A percentile compares a stretch with the other conserved stretches of the same genome.
phyloP scores from a whole-genome alignment of 2,113 vertebrate genomes.

The Puma concolor region DNA sequence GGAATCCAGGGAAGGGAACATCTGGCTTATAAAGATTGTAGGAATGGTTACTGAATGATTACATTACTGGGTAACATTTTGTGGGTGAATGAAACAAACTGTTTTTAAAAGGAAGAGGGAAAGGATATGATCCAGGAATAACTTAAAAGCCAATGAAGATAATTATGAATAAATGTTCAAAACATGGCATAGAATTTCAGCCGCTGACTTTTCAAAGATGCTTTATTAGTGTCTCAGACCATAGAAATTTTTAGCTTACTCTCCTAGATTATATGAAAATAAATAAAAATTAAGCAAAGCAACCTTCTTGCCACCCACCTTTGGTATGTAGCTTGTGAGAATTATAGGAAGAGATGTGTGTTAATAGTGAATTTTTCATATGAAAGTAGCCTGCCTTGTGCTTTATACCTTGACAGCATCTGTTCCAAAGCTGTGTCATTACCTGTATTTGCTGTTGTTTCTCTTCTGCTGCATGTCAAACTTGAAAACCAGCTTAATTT shows the following conservation, averaged over 20 bases:
- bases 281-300: neutral
- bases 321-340: neutral
- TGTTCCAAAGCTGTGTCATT: neutral
- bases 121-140: conserved; percentile 41
- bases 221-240: neutral
- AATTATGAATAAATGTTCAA: conserved; percentile 32
- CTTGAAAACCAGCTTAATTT: conserved; percentile 42
- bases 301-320: neutral
- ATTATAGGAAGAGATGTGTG: neutral
- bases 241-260: conserved; percentile 26
- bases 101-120: neutral
- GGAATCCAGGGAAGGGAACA: conserved; percentile 32
- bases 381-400: neutral
- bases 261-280: conserved; percentile 18
- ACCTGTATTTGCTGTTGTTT: neutral
- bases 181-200: conserved; percentile 20
- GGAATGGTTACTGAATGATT: conserved; percentile 26
- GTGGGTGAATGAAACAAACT: conserved; percentile 43
- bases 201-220: neutral
- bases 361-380: neutral
- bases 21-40: conserved; percentile 45
- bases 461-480: conserved; percentile 15
- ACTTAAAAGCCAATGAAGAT: conserved; percentile 55
- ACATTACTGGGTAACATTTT: conserved; percentile 8
- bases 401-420: neutral